A percentile compares a stretch with the other conserved stretches of the same genome.
Evolutionary conservation across 1,140 invertebrate genomes (phyloP).

Genomic region (Drosophila sechellia): DNA sequence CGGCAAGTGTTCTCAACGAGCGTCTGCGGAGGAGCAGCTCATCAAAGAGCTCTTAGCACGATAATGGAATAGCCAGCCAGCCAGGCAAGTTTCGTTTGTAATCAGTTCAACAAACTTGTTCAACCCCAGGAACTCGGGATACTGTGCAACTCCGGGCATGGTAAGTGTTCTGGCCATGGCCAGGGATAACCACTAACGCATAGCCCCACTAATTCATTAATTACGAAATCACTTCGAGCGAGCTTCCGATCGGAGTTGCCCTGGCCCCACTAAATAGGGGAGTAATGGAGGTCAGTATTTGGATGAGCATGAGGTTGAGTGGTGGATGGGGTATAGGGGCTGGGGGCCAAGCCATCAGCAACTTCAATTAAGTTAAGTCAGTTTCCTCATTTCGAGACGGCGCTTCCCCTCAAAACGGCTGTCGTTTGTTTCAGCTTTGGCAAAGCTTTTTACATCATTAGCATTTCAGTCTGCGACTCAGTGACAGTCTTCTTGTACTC

Average conservation of each 20-base stretch:
- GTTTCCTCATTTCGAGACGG: slow-evolving; percentile 74
- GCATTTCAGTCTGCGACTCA: slow-evolving; percentile 62
- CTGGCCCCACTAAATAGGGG: slow-evolving; percentile 60
- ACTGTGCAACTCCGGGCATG: background rate
- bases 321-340: background rate
- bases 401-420: slow-evolving; percentile 57
- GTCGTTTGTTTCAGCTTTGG: slow-evolving; percentile 78
- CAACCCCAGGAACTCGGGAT: slow-evolving; percentile 6
- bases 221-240: slow-evolving; percentile 78
- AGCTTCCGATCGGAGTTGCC: slow-evolving; percentile 62
- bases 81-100: slow-evolving; percentile 41
- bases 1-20: slow-evolving; percentile 36
- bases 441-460: slow-evolving; percentile 80
- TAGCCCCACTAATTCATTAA: slow-evolving; percentile 68
- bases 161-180: slow-evolving; percentile 29
- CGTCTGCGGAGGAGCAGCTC: slow-evolving; percentile 1
- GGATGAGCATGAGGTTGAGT: background rate
- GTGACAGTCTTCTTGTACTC: slow-evolving; percentile 19
- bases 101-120: slow-evolving; percentile 40
- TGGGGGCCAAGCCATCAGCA: slow-evolving; percentile 55
- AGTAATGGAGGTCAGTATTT: background rate
- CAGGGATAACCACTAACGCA: slow-evolving; percentile 63
- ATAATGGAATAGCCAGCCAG: slow-evolving; percentile 26
- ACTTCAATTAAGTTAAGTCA: slow-evolving; percentile 83
- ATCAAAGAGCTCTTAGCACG: slow-evolving; percentile 25